A percentile compares a stretch with the other conserved stretches of the same genome.
phyloP scores from a whole-genome alignment of 1,140 invertebrate species.

The Meloidogyne exigua region DNA sequence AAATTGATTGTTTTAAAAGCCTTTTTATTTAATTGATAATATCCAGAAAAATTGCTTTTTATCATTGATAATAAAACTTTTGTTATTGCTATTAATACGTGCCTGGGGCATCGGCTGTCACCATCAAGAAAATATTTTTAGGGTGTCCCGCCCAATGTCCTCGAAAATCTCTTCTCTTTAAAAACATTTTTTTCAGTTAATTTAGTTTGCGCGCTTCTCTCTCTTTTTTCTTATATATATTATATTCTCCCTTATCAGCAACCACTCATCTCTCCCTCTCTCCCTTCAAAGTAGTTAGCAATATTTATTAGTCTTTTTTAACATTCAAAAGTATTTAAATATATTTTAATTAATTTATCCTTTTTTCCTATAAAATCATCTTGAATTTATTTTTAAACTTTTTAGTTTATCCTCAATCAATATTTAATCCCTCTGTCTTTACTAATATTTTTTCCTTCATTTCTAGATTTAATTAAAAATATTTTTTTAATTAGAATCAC shows the following conservation, averaged over 20 bases:
- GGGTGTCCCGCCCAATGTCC: conserved; percentile 2
- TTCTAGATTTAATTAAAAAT: not conserved
- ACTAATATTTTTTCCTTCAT: not conserved
- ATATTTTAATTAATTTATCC: too few relatives aligned
- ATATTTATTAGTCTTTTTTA: not conserved
- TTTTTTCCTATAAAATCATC: too few relatives aligned
- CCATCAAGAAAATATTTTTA: not conserved
- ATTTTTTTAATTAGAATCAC: not conserved
- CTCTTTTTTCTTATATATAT: not conserved
- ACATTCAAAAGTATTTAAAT: not conserved
- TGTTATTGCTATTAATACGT: not conserved
- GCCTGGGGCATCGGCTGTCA: not conserved
- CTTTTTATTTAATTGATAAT: too few relatives aligned
- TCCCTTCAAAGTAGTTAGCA: not conserved
- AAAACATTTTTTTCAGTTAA: not conserved
- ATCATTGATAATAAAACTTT: too few relatives aligned
- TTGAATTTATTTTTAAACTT: too few relatives aligned
- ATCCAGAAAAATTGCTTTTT: too few relatives aligned
- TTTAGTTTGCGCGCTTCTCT: conserved; percentile 3
- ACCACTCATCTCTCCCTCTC: not conserved
- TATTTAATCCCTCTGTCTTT: not conserved
- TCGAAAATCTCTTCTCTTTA: not conserved
- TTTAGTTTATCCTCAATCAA: too few relatives aligned
- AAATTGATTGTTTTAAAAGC: too few relatives aligned
- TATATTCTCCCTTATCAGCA: not conserved